Evolutionary conservation across 2,113 vertebrate species (phyloP), one percentile per base, ranked within the genome.

Genomic region (Jaculus jaculus): DNA sequence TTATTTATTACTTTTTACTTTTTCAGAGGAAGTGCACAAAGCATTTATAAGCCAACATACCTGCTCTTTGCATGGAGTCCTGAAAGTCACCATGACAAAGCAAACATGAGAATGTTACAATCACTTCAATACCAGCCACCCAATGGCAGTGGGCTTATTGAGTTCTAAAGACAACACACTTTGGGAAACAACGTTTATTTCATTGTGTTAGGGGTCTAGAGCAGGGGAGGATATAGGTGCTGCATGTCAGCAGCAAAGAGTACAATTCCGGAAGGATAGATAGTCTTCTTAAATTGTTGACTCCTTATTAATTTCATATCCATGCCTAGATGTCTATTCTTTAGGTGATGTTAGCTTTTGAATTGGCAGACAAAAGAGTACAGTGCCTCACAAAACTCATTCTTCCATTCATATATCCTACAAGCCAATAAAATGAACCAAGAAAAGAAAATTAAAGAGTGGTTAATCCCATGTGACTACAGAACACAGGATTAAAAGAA

Each of bases 281-380:
- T 47, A 3, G 8, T 15, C 23, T 30, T 20, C 15, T 34, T 91
- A 54, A 30, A 84, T 63, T 39, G 73, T 68, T 80, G 4, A 74
- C 4, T 61, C 21, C 28, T 21, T 18, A 28, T 2, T 42, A 61
- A 65, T 42, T 91, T 47, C 17, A 75, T 1, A 28, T n/a, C 3
- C 54, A 26, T 4, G 12, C 72, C 1, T 23, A 87, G 10, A 65
- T 10, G 16, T 24, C 2, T 16, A 12, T 54, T n/a, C 73, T 63
- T 13, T 21, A 54, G 66, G 3, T 68, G 3, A 21, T 2, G 75
- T 65, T 77, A 72, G 28, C 1, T 34, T 86, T 81, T 66, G 51
- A 89, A 82, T 5, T 85, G 92, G 39, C 75, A 94, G 34, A 89
- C 71, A 82, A 92, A 86, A 26, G 51, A 71, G 6, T 77, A 30